A percentile compares a stretch with the other conserved stretches of the same genome.
phyloP scores from a whole-genome alignment of 92 coral and sea anemone genomes.

The Micromussa lordhowensis region DNA sequence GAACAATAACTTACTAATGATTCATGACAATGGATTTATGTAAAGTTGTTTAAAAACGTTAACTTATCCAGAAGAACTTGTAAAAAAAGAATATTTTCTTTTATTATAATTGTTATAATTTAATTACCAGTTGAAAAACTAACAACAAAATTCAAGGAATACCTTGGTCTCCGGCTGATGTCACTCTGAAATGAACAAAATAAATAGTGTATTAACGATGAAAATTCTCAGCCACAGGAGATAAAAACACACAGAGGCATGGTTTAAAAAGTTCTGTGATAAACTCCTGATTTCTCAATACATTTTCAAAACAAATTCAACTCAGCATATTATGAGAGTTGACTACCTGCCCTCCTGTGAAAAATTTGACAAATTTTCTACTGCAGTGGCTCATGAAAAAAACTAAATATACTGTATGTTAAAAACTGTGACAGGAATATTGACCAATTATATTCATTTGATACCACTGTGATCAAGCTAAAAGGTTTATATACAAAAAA shows the following conservation, averaged over 20 bases:
- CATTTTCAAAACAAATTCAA: neutral
- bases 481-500: too few relatives aligned
- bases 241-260: neutral
- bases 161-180: conserved; percentile 80
- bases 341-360: neutral
- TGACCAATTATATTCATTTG: too few relatives aligned
- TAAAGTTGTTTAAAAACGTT: too few relatives aligned
- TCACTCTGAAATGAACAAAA: conserved; percentile 62
- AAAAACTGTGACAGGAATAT: too few relatives aligned
- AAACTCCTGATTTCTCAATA: neutral
- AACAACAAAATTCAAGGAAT: neutral
- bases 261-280: neutral
- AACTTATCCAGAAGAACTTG: too few relatives aligned
- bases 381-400: too few relatives aligned
- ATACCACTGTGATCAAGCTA: too few relatives aligned
- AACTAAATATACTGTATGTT: too few relatives aligned
- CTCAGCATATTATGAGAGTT: neutral
- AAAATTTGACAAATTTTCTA: too few relatives aligned
- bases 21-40: too few relatives aligned
- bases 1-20: too few relatives aligned
- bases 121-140: neutral
- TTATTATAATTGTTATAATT: neutral
- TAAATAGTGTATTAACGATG: conserved; percentile 1
- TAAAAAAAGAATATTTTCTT: neutral
- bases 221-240: neutral